phyloP scores from a whole-genome alignment of 2,797 vertebrate genomes.

The Buphagus erythrorhynchus region DNA sequence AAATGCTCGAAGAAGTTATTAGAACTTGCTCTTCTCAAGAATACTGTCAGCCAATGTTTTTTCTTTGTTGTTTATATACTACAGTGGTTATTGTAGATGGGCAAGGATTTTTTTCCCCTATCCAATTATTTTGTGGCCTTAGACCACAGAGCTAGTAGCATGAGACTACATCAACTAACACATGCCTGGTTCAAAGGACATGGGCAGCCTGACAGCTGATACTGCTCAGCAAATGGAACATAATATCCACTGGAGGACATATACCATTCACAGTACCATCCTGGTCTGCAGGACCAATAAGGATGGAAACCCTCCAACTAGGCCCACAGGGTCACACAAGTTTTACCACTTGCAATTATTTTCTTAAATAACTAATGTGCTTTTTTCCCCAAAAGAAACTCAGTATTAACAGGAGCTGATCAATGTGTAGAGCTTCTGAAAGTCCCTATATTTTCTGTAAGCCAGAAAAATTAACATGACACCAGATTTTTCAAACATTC shows the following conservation, averaged over 20 bases:
- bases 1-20: not conserved
- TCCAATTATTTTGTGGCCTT: not conserved
- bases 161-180: not conserved
- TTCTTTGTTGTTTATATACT: not conserved
- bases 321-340: not conserved
- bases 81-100: not conserved
- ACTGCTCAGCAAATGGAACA: not conserved
- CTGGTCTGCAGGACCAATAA: not conserved
- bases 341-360: not conserved
- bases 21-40: not conserved
- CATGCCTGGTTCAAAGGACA: not conserved
- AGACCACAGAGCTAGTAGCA: not conserved
- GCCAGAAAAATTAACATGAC: not conserved
- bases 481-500: not conserved
- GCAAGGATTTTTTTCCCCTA: not conserved
- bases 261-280: not conserved
- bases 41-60: not conserved
- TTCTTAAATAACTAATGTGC: not conserved
- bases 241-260: not conserved
- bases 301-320: not conserved
- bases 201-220: fast-evolving
- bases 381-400: not conserved
- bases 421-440: not conserved
- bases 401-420: not conserved
- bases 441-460: not conserved